Percentiles rank a stretch among this genome's conserved stretches.
Evolutionary conservation across 2,113 vertebrate species (phyloP).

Genomic region (Scartelaos histophorus): DNA sequence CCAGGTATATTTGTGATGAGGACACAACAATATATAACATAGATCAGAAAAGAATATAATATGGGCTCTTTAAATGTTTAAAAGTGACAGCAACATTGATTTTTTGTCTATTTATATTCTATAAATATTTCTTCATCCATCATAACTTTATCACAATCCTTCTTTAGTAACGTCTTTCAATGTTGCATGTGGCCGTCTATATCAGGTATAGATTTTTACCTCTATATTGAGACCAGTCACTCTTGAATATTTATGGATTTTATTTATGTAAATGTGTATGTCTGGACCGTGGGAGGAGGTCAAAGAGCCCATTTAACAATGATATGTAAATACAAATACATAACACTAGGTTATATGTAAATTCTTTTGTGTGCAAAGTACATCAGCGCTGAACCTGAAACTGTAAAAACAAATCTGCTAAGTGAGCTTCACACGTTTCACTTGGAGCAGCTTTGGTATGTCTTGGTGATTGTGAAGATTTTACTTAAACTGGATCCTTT

Average conservation of each 20-base stretch:
- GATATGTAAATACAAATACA: neutral
- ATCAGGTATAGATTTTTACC: too few species aligned
- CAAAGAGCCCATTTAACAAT: neutral
- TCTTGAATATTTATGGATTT: neutral
- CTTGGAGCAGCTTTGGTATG: neutral
- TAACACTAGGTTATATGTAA: neutral
- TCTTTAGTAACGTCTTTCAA: neutral
- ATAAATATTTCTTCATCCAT: neutral
- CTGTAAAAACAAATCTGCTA: neutral
- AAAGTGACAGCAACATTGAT: too few species aligned
- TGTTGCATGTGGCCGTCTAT: neutral
- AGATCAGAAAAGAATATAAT: too few species aligned
- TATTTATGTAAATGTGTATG: neutral
- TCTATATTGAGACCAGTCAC: neutral
- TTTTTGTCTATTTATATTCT: too few species aligned
- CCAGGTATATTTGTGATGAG: too few species aligned
- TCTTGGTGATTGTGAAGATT: neutral
- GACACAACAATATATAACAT: too few species aligned
- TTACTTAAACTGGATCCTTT: neutral
- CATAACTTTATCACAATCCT: neutral
- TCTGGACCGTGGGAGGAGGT: neutral
- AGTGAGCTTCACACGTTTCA: neutral
- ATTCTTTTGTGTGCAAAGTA: neutral
- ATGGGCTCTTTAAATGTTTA: too few species aligned
- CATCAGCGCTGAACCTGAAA: neutral